Base-by-base conservation (phyloP, 2,113 vertebrate genomes). In the Sceloporus tristichus region DNA sequence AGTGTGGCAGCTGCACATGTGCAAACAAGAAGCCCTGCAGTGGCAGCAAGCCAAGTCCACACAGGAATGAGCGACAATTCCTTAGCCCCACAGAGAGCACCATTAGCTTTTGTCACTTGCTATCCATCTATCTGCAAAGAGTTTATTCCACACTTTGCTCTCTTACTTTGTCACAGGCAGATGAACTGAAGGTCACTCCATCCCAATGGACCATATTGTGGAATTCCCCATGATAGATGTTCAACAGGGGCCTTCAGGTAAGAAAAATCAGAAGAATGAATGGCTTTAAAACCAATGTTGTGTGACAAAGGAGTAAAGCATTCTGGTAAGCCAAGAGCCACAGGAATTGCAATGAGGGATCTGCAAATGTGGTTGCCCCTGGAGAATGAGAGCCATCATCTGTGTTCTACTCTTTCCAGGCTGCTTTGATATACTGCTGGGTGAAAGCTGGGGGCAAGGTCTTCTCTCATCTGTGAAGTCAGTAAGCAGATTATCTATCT, bases 71-170 rank as follows among this genome's bases (percentile, higher is more conserved):
- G 21, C 71, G 66, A 87, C 77, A 29, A 78, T 78, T 78, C 73
- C 82, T 21, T 71, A 56, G 62, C 25, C 16, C 1, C 11, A 53
- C 27, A 70, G 13, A 68, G 11, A 1, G 82, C 70, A 68, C 10
- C 38, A 2, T 84, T 82, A 53, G 29, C 56, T 73, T 89, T 82
- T 82, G 62, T 85, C 88, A 76, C 88, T 77, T 54, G 8, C 77
- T 29, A 77, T 81, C 85, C 85, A 77, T 85, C 85, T 40, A 38
- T n/a, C 40, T 54, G 18, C 11, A 73, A 85, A 56, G 65, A 78
- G 62, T 71, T 85, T 42, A 56, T 74, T 87, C 78, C 77, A n/a
- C 1, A 4, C 23, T 1, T 34, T 34, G 27, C 34, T 56, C 8
- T 70, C 85, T 78, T 71, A 40, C 83, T 54, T 65, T 53, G 54